These are phyloP conservation scores for Cyclopterus lumpus DNA, from an alignment of 2,797 vertebrate genomes.

Conservation along the genomic window DNA sequence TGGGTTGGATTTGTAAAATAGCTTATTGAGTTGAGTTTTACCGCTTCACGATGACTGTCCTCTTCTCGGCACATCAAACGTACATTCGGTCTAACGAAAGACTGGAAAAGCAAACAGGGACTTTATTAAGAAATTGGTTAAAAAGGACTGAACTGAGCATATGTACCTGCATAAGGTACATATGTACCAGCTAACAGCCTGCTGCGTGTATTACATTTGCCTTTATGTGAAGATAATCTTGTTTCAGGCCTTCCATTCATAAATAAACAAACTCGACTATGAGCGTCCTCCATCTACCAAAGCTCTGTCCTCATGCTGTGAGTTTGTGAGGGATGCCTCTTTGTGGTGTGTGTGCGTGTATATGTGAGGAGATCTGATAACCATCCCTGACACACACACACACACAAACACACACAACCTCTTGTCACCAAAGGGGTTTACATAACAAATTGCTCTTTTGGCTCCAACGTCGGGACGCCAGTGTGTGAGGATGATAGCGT, in stretches of 20 bases:
- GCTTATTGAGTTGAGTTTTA: not conserved
- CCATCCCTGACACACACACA: conserved; percentile 18
- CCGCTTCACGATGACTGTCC: not conserved
- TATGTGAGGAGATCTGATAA: conserved; percentile 56
- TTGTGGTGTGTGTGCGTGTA: conserved; percentile 5
- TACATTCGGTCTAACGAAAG: not conserved
- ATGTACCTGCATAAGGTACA: not conserved
- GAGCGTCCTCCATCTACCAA: too few relatives aligned
- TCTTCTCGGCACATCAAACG: not conserved
- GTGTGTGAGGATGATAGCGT: conserved; percentile 59
- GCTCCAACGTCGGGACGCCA: conserved; percentile 40
- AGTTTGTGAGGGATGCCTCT: not conserved
- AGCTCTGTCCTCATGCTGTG: not conserved
- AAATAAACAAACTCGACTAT: too few relatives aligned
- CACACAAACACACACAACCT: conserved; percentile 21
- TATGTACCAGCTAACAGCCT: not conserved
- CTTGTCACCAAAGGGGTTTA: conserved; percentile 33
- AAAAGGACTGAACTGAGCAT: not conserved
- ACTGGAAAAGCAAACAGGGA: not conserved
- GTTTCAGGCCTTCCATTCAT: too few relatives aligned
- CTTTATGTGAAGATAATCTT: conserved; percentile 9
- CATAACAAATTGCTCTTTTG: conserved; percentile 32
- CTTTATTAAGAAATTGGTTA: not conserved
- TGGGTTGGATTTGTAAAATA: not conserved
- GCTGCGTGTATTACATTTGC: not conserved